These are phyloP conservation scores for Eilema griseolum DNA, from an alignment of 2,888 invertebrate species.

Conservation along the genomic window DNA sequence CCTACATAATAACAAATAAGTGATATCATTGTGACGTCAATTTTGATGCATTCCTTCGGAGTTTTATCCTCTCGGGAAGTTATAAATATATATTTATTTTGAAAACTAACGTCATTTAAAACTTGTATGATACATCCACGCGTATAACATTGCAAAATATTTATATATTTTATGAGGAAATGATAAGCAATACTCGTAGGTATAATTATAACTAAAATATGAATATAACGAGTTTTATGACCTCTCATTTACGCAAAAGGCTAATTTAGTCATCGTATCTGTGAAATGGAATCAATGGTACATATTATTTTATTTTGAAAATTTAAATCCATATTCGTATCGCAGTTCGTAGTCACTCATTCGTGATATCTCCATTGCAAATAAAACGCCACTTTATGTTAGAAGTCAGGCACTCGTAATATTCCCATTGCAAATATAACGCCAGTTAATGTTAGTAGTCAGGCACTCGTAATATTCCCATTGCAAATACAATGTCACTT, in stretches of 20 bases:
- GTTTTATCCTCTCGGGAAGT: neutral
- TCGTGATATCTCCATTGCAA: too few species aligned
- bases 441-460: too few species aligned
- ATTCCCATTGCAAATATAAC: too few species aligned
- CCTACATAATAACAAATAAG: neutral
- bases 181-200: neutral
- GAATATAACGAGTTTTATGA: neutral
- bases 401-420: too few species aligned
- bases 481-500: too few species aligned
- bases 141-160: neutral
- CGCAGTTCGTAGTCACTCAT: too few species aligned
- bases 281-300: too few species aligned
- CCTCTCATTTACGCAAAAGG: neutral
- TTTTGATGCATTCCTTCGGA: neutral
- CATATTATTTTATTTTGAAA: too few species aligned
- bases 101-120: neutral
- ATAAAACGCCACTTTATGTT: too few species aligned
- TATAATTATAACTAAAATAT: neutral
- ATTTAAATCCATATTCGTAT: too few species aligned
- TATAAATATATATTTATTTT: neutral
- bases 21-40: neutral
- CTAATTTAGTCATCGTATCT: too few species aligned
- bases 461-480: too few species aligned
- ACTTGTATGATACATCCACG: neutral
- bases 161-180: neutral